Base-by-base conservation (phyloP, 2,888 invertebrate species). In the Xiphydria camelus region DNA sequence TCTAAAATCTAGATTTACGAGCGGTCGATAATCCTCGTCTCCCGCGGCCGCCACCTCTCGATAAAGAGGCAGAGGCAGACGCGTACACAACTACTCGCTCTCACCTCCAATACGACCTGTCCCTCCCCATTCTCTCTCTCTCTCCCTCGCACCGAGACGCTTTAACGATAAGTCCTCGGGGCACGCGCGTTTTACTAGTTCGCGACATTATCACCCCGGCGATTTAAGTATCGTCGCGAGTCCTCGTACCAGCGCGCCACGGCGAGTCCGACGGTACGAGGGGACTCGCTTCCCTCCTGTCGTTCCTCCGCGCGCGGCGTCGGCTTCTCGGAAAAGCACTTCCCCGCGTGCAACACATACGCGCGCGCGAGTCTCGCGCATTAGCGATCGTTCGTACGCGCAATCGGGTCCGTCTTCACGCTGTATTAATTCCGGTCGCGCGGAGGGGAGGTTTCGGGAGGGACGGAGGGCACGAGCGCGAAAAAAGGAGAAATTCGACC, bases 401-500 rank as follows among this genome's bases (percentile, higher is more conserved):
- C 5, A 23, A 18, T 29, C 35, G 44, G 20, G 23, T 32, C 37
- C 34, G 33, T 45, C 47, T 53, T 43, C 51, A 20, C 38, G 51
- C 49, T 41, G 4, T 14, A 26, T 26, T 26, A 53, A 53, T 53
- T 53, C 17, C 4, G 33, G 4, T 12, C 5, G 15, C 4, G 2
- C n/a, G 33, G 33, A 9, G 33, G 5, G 33, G 17, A n/a, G 10
- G 33, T 2, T 4, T 7, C 3, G 4, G 33, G 9, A n/a, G 9
- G 7, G 4, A 10, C n/a, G 6, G 18, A 33, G 10, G 17, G 33
- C 5, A 7, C 15, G 14, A 6, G n/a, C 17, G 14, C 9, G 23
- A 41, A 47, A 49, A 55, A 49, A 36, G 41, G 49, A 51, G 48
- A 57, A 57, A 57, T 53, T 53, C 57, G 64, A 68, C 65, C 68